These are phyloP conservation scores for Schizopygopsis pylzovi DNA, from an alignment of 2,797 vertebrate genomes.

Conservation along the genomic window DNA sequence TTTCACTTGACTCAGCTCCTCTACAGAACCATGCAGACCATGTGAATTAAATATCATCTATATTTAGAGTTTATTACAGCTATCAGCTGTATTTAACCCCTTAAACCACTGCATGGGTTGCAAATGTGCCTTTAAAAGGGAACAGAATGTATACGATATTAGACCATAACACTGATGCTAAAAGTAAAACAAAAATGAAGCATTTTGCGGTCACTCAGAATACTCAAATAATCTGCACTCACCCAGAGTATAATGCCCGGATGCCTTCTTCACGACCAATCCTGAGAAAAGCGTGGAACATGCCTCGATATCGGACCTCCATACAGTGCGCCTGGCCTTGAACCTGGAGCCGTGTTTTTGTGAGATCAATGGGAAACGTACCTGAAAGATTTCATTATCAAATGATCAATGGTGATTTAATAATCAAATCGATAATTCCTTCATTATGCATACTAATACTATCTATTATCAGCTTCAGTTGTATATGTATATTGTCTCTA, in stretches of 20 bases:
- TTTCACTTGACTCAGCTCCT: constrained; percentile 47
- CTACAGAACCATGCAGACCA: constrained; percentile 24
- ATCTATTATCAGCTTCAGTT: not conserved
- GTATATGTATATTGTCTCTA: not conserved
- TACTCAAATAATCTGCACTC: constrained; percentile 55
- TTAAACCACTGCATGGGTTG: not conserved
- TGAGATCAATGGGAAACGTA: constrained; percentile 93
- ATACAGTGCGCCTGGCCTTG: constrained; percentile 94
- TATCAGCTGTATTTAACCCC: constrained; percentile 26
- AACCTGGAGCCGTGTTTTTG: constrained; percentile 94
- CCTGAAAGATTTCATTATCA: constrained; percentile 72
- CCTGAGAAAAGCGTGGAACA: constrained; percentile 93
- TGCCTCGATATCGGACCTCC: constrained; percentile 92
- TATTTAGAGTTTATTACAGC: constrained; percentile 58
- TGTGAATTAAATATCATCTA: constrained; percentile 55
- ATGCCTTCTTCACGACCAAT: constrained; percentile 92
- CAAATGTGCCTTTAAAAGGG: constrained; percentile 10
- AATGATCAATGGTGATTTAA: not conserved
- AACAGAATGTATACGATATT: not conserved
- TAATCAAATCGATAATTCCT: not conserved
- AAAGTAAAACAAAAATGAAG: not conserved
- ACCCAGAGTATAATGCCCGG: constrained; percentile 93
- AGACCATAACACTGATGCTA: not conserved
- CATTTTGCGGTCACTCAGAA: not conserved
- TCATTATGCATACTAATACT: no score